These are phyloP conservation scores for Okamejei kenojei DNA, from an alignment of 2,797 vertebrate genomes.

Conservation along the genomic window DNA sequence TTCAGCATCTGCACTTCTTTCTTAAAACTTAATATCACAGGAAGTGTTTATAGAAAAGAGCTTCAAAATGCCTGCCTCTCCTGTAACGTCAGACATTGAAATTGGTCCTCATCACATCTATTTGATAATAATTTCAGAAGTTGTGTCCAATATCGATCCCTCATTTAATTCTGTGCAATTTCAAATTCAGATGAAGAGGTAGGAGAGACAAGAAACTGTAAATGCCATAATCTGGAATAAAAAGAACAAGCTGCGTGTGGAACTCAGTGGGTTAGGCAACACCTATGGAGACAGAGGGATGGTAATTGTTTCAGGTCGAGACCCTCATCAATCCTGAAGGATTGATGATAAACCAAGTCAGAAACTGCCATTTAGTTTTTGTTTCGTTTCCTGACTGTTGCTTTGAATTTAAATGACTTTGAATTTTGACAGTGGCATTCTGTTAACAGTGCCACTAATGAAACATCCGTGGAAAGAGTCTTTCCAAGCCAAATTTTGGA, in stretches of 20 bases:
- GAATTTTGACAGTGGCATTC: neutral
- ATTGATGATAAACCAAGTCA: neutral
- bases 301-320: too few relatives aligned
- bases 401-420: neutral
- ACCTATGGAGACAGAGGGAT: too few relatives aligned
- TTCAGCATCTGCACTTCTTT: too few relatives aligned
- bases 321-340: too few relatives aligned
- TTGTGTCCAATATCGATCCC: neutral
- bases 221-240: too few relatives aligned
- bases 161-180: neutral
- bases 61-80: neutral
- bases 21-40: neutral
- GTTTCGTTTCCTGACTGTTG: neutral
- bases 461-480: too few relatives aligned
- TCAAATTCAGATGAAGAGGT: too few relatives aligned
- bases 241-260: too few relatives aligned
- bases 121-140: neutral
- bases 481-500: neutral
- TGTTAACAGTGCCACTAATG: neutral
- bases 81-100: neutral
- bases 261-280: too few relatives aligned
- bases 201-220: too few relatives aligned
- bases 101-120: neutral
- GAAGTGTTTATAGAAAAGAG: neutral
- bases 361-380: neutral